Evolutionary conservation across 2,888 invertebrate genomes (phyloP), one percentile per base, ranked within the genome.

Genomic region (Agrochola lota): DNA sequence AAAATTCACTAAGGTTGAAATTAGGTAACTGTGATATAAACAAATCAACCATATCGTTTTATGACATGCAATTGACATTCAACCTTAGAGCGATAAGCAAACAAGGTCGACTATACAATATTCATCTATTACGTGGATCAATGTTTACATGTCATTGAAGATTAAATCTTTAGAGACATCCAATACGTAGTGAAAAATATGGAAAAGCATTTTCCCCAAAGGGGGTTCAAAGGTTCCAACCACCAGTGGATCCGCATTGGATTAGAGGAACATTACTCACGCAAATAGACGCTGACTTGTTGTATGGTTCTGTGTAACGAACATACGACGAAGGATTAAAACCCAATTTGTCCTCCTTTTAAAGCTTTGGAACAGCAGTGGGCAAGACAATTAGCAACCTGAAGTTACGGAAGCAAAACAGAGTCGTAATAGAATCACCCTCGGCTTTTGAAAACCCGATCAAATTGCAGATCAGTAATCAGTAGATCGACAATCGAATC

Each of bases 281-380:
- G 69, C 79, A 80, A 84, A 84, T 79, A 79, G 20, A 46, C 57
- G 26, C 64, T 70, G 79, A 55, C 64, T 55, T 84, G 70, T 69
- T 35, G 59, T 70, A 23, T 35, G 20, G 64, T 84, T 78, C 63
- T 59, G 23, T 23, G 46, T 66, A 83, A 78, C 67, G 67, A 77
- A 80, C 49, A 63, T n/a, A 30, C 59, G 5, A 40, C n/a, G 66
- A 71, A 60, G 46, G 40, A 78, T 70, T 60, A 46, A 60, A 79
- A 46, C 46, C 30, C 66, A 66, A 78, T 78, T 60, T 60, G 6
- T 43, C 17, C 15, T 26, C 43, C 46, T 66, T 78, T 70, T 55
- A 66, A 59, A 46, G n/a, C 70, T 60, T 60, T 69, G 52, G 26
- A 68, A 64, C 1, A 59, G 35, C 46, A 60, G 26, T 64, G 20